A percentile compares a stretch with the other conserved stretches of the same genome.
Evolutionary conservation across 2,113 vertebrate genomes (phyloP).

Genomic region (Physeter macrocephalus): DNA sequence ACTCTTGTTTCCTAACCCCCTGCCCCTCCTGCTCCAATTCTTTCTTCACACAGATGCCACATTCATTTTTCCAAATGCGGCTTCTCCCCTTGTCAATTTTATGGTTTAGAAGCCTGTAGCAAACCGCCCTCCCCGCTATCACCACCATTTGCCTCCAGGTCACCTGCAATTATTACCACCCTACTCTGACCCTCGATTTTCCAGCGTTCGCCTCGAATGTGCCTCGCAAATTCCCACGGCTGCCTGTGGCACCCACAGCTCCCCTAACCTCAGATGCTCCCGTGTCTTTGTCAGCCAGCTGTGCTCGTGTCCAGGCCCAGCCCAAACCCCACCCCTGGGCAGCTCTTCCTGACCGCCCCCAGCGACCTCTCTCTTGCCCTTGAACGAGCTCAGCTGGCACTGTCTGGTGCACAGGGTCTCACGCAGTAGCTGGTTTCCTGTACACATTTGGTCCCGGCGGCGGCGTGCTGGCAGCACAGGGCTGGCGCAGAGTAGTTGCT

Average conservation of each 20-base stretch:
- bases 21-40: background rate
- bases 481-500: background rate
- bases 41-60: background rate
- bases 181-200: accelerated
- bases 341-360: background rate
- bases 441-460: accelerated
- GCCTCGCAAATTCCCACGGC: accelerated
- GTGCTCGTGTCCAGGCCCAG: background rate
- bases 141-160: background rate
- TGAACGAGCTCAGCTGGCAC: accelerated
- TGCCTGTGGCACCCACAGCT: background rate
- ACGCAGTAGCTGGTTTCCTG: accelerated
- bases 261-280: background rate
- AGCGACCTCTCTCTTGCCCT: background rate
- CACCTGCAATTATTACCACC: background rate
- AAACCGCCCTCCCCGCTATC: accelerated
- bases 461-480: background rate
- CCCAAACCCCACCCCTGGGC: background rate
- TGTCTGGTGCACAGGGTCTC: background rate
- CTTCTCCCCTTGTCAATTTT: background rate
- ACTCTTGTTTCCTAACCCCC: background rate
- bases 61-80: background rate
- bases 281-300: background rate
- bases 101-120: background rate
- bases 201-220: accelerated